Evolutionary conservation across 2,888 invertebrate species (phyloP).

Genomic region (Meteorus colon): DNA sequence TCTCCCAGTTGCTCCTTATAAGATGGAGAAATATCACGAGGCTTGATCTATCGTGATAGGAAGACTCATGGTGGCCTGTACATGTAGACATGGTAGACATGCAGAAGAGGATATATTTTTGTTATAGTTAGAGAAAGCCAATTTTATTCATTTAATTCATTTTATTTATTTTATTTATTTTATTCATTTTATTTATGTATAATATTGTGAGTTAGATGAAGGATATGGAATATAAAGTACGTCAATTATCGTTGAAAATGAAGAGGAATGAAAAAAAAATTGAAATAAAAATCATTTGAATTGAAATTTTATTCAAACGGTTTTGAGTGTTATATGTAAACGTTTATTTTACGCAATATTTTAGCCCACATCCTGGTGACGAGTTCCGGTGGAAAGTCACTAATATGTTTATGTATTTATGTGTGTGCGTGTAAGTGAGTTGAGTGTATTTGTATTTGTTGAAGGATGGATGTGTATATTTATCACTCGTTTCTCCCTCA

Average conservation of each 20-base stretch:
- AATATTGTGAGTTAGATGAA: not conserved
- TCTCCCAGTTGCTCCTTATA: conserved; percentile 17
- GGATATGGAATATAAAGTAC: not conserved
- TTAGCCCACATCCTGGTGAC: conserved; percentile 13
- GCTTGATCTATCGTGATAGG: conserved; percentile 29
- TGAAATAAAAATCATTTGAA: not conserved
- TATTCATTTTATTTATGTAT: not conserved
- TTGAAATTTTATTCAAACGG: conserved; percentile 1
- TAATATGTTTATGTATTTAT: not conserved
- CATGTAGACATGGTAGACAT: not conserved
- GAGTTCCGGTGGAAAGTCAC: conserved; percentile 34
- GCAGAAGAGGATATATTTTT: not conserved
- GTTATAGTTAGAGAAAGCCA: conserved; percentile 12
- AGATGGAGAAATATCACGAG: conserved; percentile 25
- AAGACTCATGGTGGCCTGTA: not conserved
- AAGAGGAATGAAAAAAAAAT: not conserved
- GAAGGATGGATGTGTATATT: not conserved
- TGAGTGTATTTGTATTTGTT: too few relatives aligned
- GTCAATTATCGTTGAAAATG: not conserved
- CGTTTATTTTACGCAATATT: conserved; percentile 10
- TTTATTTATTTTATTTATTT: not conserved
- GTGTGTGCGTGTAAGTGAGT: not conserved
- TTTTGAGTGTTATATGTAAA: not conserved
- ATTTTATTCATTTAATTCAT: not conserved
- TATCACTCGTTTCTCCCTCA: conserved; percentile 8